These are phyloP conservation scores for Neuroscelio doddi DNA, from an alignment of 2,888 invertebrate genomes.

Conservation along the genomic window DNA sequence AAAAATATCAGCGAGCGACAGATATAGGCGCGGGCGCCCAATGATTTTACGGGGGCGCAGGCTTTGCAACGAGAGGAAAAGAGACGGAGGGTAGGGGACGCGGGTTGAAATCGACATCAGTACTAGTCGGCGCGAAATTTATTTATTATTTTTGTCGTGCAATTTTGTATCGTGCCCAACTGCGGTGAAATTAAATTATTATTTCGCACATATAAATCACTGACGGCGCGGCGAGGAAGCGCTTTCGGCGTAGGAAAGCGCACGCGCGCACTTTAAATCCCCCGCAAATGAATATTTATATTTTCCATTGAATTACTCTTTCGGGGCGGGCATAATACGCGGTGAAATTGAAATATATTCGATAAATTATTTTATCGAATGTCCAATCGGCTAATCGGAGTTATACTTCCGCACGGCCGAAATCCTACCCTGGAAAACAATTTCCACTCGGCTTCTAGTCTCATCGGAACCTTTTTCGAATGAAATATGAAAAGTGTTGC, in stretches of 20 bases:
- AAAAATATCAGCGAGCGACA: slow-evolving; percentile 44
- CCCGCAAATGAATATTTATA: slow-evolving; percentile 72
- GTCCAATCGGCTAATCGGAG: slow-evolving; percentile 67
- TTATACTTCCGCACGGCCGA: slow-evolving; percentile 38
- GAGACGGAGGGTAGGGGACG: slow-evolving; percentile 21
- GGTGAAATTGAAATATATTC: slow-evolving; percentile 71
- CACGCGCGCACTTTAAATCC: slow-evolving; percentile 60
- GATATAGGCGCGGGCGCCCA: slow-evolving; percentile 23
- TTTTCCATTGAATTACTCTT: slow-evolving; percentile 72
- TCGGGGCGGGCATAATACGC: slow-evolving; percentile 68
- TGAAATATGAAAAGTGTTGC: slow-evolving; percentile 46
- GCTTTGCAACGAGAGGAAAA: not conserved
- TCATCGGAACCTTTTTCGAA: slow-evolving; percentile 31
- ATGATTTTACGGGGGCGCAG: slow-evolving; percentile 11
- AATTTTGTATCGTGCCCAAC: slow-evolving; percentile 69
- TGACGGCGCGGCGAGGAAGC: slow-evolving; percentile 27
- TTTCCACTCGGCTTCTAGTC: slow-evolving; percentile 40
- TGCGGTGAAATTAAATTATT: slow-evolving; percentile 72
- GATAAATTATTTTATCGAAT: slow-evolving; percentile 71
- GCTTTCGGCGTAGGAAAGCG: slow-evolving; percentile 26
- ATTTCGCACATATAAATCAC: slow-evolving; percentile 71
- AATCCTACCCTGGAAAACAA: slow-evolving; percentile 37
- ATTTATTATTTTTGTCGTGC: slow-evolving; percentile 72
- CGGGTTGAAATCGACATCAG: slow-evolving; percentile 58
- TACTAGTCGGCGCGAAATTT: slow-evolving; percentile 57